Conservation (phyloP, 1,140 invertebrate species). For the Cherax quadricarinatus region DNA sequence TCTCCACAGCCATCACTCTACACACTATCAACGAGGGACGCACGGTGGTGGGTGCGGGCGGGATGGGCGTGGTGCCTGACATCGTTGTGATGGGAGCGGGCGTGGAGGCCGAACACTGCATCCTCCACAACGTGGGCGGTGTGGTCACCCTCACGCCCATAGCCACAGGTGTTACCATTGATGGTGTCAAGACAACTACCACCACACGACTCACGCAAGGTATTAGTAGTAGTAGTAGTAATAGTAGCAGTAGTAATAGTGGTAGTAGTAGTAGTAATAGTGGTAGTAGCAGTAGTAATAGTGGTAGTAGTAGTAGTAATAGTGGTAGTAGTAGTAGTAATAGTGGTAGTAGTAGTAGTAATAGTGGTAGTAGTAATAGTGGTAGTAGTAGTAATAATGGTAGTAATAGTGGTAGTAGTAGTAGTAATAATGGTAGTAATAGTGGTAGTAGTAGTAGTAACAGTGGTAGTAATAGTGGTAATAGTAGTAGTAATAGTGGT, state of each 20-base stretch:
- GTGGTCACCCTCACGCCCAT: slow-evolving; percentile 88
- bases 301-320: too few species aligned
- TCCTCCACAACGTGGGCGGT: slow-evolving; percentile 88
- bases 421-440: slow-evolving; percentile 20
- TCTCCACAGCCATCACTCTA: slow-evolving; percentile 92
- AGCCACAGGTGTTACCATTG: slow-evolving; percentile 82
- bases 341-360: too few species aligned
- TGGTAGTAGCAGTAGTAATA: too few species aligned
- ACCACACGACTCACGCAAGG: slow-evolving; percentile 87
- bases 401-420: slow-evolving; percentile 21
- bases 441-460: slow-evolving; percentile 14
- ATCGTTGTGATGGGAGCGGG: slow-evolving; percentile 88
- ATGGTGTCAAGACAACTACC: slow-evolving; percentile 82
- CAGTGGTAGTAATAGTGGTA: too few species aligned
- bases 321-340: too few species aligned
- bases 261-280: too few species aligned
- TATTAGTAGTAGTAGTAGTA: slow-evolving; percentile 74
- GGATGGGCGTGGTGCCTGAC: slow-evolving; percentile 81
- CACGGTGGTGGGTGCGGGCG: slow-evolving; percentile 80
- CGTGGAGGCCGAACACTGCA: slow-evolving; percentile 88
- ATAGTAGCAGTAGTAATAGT: too few species aligned
- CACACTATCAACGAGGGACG: slow-evolving; percentile 89
- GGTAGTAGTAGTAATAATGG: too few species aligned
- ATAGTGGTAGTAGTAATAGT: neutral
- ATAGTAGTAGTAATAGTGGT: too few species aligned